These are phyloP conservation scores for Ictalurus furcatus DNA, from an alignment of 2,113 vertebrate species.

Conservation along the genomic window DNA sequence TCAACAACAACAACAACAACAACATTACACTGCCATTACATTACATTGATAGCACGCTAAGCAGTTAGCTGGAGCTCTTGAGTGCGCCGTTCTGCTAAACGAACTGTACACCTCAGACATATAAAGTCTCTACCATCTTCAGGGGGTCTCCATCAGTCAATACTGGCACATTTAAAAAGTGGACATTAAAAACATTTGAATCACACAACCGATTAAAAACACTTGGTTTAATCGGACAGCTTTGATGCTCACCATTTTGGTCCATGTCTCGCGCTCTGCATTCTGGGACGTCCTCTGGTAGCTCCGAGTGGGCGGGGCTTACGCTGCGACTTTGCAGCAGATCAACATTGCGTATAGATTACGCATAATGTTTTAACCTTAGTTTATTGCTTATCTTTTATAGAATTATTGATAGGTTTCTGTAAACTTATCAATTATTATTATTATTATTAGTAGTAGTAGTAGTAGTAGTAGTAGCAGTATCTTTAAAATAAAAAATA, in stretches of 20 bases:
- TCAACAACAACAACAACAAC: not conserved
- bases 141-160: not conserved
- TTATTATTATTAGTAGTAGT: not conserved
- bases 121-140: not conserved
- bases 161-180: not conserved
- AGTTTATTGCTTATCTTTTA: not conserved
- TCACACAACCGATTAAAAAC: not conserved
- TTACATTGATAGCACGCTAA: not conserved
- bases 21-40: not conserved
- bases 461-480: not conserved
- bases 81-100: not conserved
- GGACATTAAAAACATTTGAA: not conserved
- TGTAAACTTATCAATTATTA: not conserved
- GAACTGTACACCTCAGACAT: no score
- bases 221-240: not conserved
- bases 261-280: conserved; percentile 54
- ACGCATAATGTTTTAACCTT: not conserved
- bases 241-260: conserved; percentile 55
- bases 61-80: not conserved
- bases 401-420: not conserved
- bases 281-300: conserved; percentile 39
- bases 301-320: conserved; percentile 13
- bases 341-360: conserved; percentile 17
- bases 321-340: not conserved
- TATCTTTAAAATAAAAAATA: not conserved